Evolutionary conservation across 2,797 vertebrate genomes (phyloP).

Genomic region (Notamacropus eugenii): DNA sequence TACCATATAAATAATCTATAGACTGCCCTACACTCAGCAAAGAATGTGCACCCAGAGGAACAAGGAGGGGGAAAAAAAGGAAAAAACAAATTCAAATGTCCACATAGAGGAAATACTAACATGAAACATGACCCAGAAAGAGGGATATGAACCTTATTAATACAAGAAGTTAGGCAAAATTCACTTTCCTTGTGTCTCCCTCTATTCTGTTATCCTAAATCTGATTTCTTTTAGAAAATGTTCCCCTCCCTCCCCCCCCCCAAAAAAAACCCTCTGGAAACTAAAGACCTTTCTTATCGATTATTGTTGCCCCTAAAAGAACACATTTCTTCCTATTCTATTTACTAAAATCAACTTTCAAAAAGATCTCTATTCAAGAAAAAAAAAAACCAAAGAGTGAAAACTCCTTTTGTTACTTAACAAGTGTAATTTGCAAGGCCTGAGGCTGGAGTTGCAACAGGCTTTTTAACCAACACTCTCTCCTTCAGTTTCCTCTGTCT

Average conservation of each 20-base stretch:
- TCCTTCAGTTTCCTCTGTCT: background rate
- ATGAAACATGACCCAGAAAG: background rate
- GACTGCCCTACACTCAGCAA: background rate
- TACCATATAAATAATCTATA: background rate
- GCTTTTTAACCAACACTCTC: background rate
- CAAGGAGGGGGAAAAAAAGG: background rate
- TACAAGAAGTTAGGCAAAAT: background rate
- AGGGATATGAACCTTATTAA: background rate
- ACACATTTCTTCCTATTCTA: background rate
- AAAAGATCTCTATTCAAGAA: background rate
- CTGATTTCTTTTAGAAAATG: background rate
- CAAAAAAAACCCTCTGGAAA: background rate
- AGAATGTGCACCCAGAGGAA: background rate
- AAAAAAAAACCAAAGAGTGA: background rate
- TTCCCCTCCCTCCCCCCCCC: background rate
- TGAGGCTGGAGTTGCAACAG: background rate
- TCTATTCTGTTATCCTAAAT: background rate
- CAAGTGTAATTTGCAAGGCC: background rate
- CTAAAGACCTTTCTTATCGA: background rate
- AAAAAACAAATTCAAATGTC: background rate
- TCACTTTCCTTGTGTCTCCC: background rate
- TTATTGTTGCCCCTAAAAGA: background rate
- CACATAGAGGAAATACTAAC: background rate
- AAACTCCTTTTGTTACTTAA: background rate
- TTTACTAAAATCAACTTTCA: background rate